phyloP scores from a whole-genome alignment of 2,888 invertebrate genomes.

The Abscondita cerata region DNA sequence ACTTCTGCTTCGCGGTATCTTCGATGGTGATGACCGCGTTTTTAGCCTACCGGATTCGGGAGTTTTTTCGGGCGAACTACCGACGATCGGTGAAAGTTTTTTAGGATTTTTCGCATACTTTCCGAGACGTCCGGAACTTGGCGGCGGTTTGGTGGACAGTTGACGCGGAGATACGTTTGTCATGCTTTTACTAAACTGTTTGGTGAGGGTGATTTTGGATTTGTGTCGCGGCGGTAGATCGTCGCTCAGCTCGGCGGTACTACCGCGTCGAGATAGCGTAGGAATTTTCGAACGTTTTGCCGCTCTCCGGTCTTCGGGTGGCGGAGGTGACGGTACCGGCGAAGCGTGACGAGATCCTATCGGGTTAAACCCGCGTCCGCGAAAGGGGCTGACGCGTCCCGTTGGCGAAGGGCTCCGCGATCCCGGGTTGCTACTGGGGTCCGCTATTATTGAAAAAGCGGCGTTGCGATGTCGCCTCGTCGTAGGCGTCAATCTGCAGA shows the following conservation, averaged over 20 bases:
- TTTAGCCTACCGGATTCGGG: slow-evolving; percentile 48
- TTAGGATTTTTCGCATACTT: slow-evolving; percentile 47
- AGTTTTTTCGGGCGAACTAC: slow-evolving; percentile 57
- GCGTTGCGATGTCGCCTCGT: slow-evolving; percentile 52
- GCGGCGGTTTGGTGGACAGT: slow-evolving; percentile 16
- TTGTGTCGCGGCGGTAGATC: slow-evolving; percentile 43
- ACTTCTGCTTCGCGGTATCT: slow-evolving; percentile 44
- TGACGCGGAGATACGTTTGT: slow-evolving; percentile 29
- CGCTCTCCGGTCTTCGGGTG: slow-evolving; percentile 37
- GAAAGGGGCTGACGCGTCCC: slow-evolving; percentile 57
- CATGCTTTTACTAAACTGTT: slow-evolving; percentile 28
- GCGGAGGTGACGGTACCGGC: slow-evolving; percentile 51
- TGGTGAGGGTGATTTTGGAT: slow-evolving; percentile 51
- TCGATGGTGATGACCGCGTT: slow-evolving; percentile 43
- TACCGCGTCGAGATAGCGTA: slow-evolving; percentile 44
- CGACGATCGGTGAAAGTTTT: slow-evolving; percentile 54
- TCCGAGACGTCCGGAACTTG: slow-evolving; percentile 6
- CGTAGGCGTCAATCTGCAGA: slow-evolving; percentile 46
- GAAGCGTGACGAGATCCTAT: slow-evolving; percentile 55
- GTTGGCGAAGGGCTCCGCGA: slow-evolving; percentile 54
- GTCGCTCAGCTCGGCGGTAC: slow-evolving; percentile 37
- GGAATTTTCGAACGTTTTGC: slow-evolving; percentile 48
- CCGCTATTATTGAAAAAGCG: slow-evolving; percentile 58
- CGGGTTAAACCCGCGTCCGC: slow-evolving; percentile 58
- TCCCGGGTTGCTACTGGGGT: slow-evolving; percentile 48